phyloP scores from a whole-genome alignment of 1,140 invertebrate species.

The Lerema accius region DNA sequence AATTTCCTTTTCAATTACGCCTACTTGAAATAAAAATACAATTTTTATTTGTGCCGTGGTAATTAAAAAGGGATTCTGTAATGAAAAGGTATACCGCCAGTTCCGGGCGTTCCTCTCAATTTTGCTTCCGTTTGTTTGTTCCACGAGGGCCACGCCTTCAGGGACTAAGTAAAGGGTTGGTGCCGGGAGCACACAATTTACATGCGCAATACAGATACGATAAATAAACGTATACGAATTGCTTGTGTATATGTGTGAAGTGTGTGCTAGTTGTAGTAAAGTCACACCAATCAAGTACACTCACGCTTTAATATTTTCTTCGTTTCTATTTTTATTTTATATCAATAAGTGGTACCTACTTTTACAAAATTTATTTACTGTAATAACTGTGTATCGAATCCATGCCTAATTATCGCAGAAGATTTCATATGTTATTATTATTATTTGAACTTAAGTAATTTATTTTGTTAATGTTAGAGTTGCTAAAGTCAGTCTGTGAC shows the following conservation, averaged over 20 bases:
- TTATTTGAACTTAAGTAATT: too few species aligned
- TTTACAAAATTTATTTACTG: too few species aligned
- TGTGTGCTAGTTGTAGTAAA: neutral
- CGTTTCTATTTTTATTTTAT: too few species aligned
- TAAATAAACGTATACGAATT: conserved; percentile 3
- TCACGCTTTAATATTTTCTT: too few species aligned
- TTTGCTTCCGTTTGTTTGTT: conserved; percentile 80
- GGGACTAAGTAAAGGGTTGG: conserved; percentile 69
- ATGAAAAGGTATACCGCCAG: conserved; percentile 80
- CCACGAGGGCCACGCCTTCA: conserved; percentile 68
- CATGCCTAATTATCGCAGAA: too few species aligned
- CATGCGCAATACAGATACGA: conserved; percentile 47
- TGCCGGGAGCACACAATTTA: conserved; percentile 40
- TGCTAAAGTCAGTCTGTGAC: too few species aligned
- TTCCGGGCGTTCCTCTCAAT: conserved; percentile 79
- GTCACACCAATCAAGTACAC: too few species aligned
- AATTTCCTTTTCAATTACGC: conserved; percentile 82
- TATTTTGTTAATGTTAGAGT: too few species aligned
- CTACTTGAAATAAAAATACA: conserved; percentile 81
- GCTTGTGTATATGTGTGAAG: neutral
- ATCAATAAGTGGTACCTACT: too few species aligned
- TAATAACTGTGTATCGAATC: too few species aligned
- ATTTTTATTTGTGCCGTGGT: conserved; percentile 80
- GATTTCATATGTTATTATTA: too few species aligned
- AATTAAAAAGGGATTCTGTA: conserved; percentile 82